Percentiles rank a stretch among this genome's conserved stretches.
Evolutionary conservation across 2,888 invertebrate genomes (phyloP).

Genomic region (Gerris lacustris): DNA sequence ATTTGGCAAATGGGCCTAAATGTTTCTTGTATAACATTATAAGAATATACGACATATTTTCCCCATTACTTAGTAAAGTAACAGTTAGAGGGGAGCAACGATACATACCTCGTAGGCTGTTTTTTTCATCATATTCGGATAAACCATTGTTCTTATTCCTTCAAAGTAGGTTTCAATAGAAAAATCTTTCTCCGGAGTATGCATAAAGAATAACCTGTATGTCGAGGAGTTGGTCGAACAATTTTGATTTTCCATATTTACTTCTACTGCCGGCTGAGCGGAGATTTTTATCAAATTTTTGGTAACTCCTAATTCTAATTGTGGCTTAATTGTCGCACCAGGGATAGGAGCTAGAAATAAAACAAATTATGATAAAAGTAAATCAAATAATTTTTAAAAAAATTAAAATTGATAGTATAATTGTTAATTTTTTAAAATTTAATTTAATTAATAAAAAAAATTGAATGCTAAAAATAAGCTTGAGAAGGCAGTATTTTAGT

Average conservation of each 20-base stretch:
- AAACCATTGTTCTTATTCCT: constrained; percentile 47
- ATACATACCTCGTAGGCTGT: no score
- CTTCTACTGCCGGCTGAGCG: constrained; percentile 19
- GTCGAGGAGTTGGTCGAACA: constrained; percentile 8
- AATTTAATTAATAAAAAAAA: no score
- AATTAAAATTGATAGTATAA: constrained; percentile 17
- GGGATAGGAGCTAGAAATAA: constrained; percentile 53
- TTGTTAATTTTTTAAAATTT: no score
- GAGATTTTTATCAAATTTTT: constrained; percentile 43
- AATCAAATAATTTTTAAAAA: constrained; percentile 15
- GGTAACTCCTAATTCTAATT: constrained; percentile 39
- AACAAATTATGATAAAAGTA: constrained; percentile 30
- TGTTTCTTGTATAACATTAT: no score
- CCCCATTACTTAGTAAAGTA: no score
- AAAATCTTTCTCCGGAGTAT: constrained; percentile 46
- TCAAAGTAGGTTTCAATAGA: constrained; percentile 46
- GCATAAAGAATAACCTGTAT: constrained; percentile 50
- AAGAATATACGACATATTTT: no score
- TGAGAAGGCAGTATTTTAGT: no score
- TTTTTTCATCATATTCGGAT: no score
- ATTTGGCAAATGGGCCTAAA: no score
- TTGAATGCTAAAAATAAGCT: no score
- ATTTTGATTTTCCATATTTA: neutral
- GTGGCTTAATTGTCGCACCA: constrained; percentile 57
- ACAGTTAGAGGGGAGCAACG: no score